Evolutionary conservation across 2,113 vertebrate genomes (phyloP), one percentile per base, ranked within the genome.

Genomic region (Centropus bengalensis): DNA sequence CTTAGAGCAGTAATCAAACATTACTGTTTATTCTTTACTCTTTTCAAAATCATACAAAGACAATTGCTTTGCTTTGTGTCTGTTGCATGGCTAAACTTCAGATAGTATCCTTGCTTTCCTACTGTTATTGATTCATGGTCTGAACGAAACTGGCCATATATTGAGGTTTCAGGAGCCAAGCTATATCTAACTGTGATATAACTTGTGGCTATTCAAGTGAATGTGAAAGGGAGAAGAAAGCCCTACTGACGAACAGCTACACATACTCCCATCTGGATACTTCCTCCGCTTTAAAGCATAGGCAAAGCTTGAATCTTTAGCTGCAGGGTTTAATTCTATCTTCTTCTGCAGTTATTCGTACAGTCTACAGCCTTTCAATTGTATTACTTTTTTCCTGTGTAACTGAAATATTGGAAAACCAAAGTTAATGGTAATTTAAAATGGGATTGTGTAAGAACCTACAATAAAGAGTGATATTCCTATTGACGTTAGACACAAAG

Each of bases 221-320:
- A 79, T 24, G 19, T 59, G 62, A 70, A 1, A 22, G 38, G 47
- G 19, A 91, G 38, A 63, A 85, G 87, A 86, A 52, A 84, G 12
- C 78, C 77, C 47, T 30, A 47, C 78, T 56, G 60, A 60, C 59
- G 33, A 33, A 47, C 9, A 67, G 66, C 69, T 91, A 83, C 42
- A 42, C 6, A 1, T n/a, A 55, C 12, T 84, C 66, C 74, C 4
- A 1, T 63, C 69, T 89, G 69, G 84, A 75, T 74, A 44, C 49
- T 87, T 86, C 74, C 77, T 89, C 19, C 36, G 17, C 87, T 92
- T 87, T 71, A 92, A 94, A 89, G 60, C 32, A 33, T 9, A 86
- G 81, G 49, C 47, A 89, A 78, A 91, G 44, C 49, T 63, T 59
- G 38, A 71, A 78, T 71, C 66, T 84, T 70, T 78, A 75, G 33